Evolutionary conservation across 1,140 invertebrate species (phyloP).

Genomic region (Limonius californicus): DNA sequence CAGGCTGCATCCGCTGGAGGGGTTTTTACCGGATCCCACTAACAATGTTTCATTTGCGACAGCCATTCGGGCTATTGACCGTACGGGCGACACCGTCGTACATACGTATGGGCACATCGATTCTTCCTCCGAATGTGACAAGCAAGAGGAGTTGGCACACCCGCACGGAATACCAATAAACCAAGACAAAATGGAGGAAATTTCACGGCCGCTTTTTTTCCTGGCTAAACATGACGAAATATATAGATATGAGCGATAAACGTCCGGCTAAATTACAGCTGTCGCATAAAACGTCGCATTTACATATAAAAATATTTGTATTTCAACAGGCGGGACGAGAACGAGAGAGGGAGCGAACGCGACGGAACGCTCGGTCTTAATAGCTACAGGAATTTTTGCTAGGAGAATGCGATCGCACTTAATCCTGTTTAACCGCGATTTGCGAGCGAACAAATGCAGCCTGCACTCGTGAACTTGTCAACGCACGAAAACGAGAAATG

Average conservation of each 20-base stretch:
- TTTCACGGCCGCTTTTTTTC: too few species aligned
- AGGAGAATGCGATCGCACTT: neutral
- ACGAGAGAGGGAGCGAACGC: neutral
- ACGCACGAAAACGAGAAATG: slow-evolving; percentile 2
- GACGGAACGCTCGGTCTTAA: too few species aligned
- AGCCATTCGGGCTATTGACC: neutral
- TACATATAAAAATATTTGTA: neutral
- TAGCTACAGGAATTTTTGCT: too few species aligned
- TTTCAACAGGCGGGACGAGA: neutral
- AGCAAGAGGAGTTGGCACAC: neutral
- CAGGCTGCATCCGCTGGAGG: too few species aligned
- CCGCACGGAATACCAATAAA: neutral
- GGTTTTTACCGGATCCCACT: too few species aligned
- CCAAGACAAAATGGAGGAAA: too few species aligned
- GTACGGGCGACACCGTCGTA: neutral
- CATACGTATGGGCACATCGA: neutral
- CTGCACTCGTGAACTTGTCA: neutral
- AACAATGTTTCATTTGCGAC: neutral
- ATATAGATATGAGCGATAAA: neutral
- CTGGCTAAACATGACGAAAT: neutral
- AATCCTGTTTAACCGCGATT: neutral
- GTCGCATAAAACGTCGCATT: neutral
- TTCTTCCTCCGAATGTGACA: neutral
- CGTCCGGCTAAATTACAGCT: neutral
- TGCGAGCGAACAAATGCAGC: neutral